Percentiles rank a stretch among this genome's conserved stretches.
Evolutionary conservation across 1,140 invertebrate genomes (phyloP).

Genomic region (Lasioglossum baleicum): DNA sequence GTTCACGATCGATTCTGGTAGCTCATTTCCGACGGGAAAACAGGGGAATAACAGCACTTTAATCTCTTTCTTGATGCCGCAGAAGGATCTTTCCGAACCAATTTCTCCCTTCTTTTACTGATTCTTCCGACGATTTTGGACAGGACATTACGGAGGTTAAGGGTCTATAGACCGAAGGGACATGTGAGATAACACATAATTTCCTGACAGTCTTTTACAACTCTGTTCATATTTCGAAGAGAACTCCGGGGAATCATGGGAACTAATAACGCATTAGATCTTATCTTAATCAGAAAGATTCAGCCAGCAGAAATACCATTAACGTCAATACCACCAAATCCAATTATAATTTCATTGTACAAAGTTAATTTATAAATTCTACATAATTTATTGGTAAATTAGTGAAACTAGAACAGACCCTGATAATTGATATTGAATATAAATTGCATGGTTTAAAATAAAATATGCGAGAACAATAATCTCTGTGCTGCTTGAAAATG

Average conservation of each 20-base stretch:
- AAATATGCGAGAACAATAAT: background rate
- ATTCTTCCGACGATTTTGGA: conserved; percentile 26
- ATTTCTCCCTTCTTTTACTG: conserved; percentile 41
- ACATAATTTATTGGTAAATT: too few relatives aligned
- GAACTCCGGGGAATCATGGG: too few relatives aligned
- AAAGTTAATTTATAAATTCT: too few relatives aligned
- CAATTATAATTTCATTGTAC: too few relatives aligned
- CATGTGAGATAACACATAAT: background rate
- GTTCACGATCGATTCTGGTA: conserved; percentile 43
- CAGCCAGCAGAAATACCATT: too few relatives aligned
- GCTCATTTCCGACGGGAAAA: conserved; percentile 52
- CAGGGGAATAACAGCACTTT: conserved; percentile 52
- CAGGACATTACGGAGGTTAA: too few relatives aligned
- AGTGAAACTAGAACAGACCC: too few relatives aligned
- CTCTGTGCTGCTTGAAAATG: background rate
- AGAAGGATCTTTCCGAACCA: conserved; percentile 33
- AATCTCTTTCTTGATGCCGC: conserved; percentile 49
- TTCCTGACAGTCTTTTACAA: background rate
- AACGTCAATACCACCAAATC: too few relatives aligned
- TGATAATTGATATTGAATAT: background rate
- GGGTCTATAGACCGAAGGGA: background rate
- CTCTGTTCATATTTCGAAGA: background rate
- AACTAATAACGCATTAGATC: too few relatives aligned
- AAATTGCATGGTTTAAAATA: background rate
- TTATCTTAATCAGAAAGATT: too few relatives aligned